Evolutionary conservation across 1,140 invertebrate species (phyloP).

Genomic region (Argopecten irradians): DNA sequence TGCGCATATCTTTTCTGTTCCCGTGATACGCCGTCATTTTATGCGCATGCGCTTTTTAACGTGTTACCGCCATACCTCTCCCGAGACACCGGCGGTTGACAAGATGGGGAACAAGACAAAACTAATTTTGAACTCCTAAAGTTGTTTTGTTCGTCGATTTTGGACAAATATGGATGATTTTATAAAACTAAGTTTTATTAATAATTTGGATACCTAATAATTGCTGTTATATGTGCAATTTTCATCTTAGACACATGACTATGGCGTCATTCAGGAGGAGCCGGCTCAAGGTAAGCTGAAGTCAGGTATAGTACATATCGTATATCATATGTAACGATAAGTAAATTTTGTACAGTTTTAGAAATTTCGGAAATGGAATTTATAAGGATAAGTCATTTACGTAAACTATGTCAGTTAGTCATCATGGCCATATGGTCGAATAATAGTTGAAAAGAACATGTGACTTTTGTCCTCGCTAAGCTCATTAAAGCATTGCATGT

Average conservation of each 20-base stretch:
- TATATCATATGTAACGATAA: not conserved
- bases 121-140: not conserved
- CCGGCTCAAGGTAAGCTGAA: not conserved
- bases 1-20: not conserved
- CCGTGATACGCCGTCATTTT: not conserved
- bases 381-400: not conserved
- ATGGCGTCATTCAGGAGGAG: not conserved
- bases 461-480: not conserved
- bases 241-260: not conserved
- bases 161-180: slow-evolving; percentile 11
- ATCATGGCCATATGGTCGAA: not conserved
- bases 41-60: not conserved
- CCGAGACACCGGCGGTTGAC: slow-evolving; percentile 7
- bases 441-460: not conserved
- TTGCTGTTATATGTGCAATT: not conserved
- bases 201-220: not conserved
- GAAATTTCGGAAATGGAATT: not conserved
- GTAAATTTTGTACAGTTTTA: not conserved
- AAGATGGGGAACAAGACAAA: not conserved
- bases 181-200: not conserved
- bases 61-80: not conserved
- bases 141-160: not conserved
- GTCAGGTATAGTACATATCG: not conserved
- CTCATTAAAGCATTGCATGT: not conserved
- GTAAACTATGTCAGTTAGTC: not conserved